Evolutionary conservation across 2,797 vertebrate genomes (phyloP).

Genomic region (Aeoliscus strigatus): DNA sequence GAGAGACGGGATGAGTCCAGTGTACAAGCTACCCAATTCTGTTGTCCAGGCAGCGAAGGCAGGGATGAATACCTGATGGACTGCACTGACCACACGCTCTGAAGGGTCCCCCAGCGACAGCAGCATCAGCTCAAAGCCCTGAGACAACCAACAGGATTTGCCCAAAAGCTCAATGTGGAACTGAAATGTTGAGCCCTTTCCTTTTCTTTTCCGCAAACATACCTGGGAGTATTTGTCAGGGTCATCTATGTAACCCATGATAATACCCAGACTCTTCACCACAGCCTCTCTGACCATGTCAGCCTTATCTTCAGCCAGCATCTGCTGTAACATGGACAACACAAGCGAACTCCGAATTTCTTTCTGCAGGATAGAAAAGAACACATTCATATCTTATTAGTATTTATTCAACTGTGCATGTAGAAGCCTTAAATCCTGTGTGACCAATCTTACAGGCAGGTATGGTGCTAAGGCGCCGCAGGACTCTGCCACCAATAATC

Average conservation of each 20-base stretch:
- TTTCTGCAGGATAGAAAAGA: conserved; percentile 75
- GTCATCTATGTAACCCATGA: conserved; percentile 98
- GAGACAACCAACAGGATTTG: conserved; percentile 39
- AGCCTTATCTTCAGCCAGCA: conserved; percentile 96
- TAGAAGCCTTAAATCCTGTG: background rate
- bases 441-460: conserved; percentile 84
- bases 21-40: conserved; percentile 88
- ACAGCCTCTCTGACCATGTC: conserved; percentile 98
- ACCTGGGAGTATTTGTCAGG: conserved; percentile 97
- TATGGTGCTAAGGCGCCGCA: conserved; percentile 96
- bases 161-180: background rate
- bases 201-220: conserved; percentile 5
- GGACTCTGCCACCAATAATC: conserved; percentile 93
- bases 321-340: conserved; percentile 97
- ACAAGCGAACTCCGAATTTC: conserved; percentile 98
- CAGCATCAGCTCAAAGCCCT: conserved; percentile 96
- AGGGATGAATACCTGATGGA: conserved; percentile 97
- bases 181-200: background rate
- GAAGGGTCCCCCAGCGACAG: conserved; percentile 94
- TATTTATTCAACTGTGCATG: background rate
- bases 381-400: background rate
- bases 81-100: conserved; percentile 91
- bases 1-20: conserved; percentile 90
- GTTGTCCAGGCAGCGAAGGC: conserved; percentile 97
- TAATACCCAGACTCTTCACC: conserved; percentile 95